Evolutionary conservation across 2,888 invertebrate genomes (phyloP), one percentile per base, ranked within the genome.

Genomic region (Heliconius ethilla): DNA sequence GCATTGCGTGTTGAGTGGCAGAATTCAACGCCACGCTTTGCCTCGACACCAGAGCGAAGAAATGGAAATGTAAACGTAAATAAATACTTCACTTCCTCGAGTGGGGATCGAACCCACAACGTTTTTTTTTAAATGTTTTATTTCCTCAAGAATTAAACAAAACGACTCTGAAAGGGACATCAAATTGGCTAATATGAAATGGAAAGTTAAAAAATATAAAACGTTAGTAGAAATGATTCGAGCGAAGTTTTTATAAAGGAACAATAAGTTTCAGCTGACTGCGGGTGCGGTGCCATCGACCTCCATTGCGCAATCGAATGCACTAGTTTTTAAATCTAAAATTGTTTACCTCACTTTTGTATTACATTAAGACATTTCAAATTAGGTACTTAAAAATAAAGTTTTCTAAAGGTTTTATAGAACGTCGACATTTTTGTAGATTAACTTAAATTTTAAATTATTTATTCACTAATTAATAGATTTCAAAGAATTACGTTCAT

Each of bases 251-350:
- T 62, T 65, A 79, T 62, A 83, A 83, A 83, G 78, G 75, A 82
- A 80, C 79, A 83, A 78, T 79, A 84, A 82, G 88, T 87, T 85
- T 86, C 79, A 86, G 86, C 84, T 87, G 87, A 87, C 88, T 81
- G 80, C 83, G 83, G 85, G 83, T 84, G 84, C 84, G 83, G 85
- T 86, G 90, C 85, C 91, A 89, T 89, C 89, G 91, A 92, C 91
- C 92, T 88, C 88, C 79, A 85, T 91, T 92, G 86, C 89, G 90
- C 86, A 91, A 92, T 86, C 76, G 25, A 77, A 59, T 75, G 76
- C 76, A 80, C 74, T 75, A 79, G 79, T 83, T 80, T 80, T 74
- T 80, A 75, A 76, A 70, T 63, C 79, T 27, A 65, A 59, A 63
- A 27, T 45, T 27, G 62, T 62, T 63, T 63, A 74, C 62, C 45